Evolutionary conservation across 1,140 invertebrate species (phyloP).

Genomic region (Temnothorax curvispinosus): DNA sequence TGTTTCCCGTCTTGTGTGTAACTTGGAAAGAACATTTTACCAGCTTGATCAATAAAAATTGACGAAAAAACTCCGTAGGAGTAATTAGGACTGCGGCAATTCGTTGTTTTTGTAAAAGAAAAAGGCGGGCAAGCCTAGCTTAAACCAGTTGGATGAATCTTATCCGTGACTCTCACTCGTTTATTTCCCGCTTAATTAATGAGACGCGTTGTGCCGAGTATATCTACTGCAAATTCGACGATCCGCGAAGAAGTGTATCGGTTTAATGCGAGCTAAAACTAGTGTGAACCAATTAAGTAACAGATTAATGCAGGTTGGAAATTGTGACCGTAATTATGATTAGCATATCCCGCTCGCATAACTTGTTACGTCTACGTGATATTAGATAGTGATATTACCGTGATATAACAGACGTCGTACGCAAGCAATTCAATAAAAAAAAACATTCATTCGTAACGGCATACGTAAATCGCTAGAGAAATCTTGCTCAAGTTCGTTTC

Average conservation of each 20-base stretch:
- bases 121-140: not conserved
- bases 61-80: not conserved
- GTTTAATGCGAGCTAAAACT: slow-evolving; percentile 47
- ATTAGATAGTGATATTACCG: not conserved
- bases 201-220: slow-evolving; percentile 4
- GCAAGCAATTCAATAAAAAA: not conserved
- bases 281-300: slow-evolving; percentile 46
- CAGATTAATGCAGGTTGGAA: slow-evolving; percentile 35
- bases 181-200: slow-evolving; percentile 40
- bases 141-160: slow-evolving; percentile 27
- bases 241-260: slow-evolving; percentile 41
- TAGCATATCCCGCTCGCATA: slow-evolving; percentile 11
- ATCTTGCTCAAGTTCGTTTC: not conserved
- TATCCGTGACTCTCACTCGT: slow-evolving; percentile 34
- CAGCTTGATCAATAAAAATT: not conserved
- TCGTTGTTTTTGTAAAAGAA: not conserved
- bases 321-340: slow-evolving; percentile 38
- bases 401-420: not conserved
- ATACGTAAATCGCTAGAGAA: not conserved
- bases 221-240: slow-evolving; percentile 41
- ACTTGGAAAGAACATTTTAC: not conserved
- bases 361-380: slow-evolving; percentile 25
- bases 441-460: not conserved
- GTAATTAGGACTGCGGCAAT: not conserved
- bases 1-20: not conserved